These are phyloP conservation scores for Prunella himalayana DNA, from an alignment of 2,113 vertebrate species.

Conservation along the genomic window DNA sequence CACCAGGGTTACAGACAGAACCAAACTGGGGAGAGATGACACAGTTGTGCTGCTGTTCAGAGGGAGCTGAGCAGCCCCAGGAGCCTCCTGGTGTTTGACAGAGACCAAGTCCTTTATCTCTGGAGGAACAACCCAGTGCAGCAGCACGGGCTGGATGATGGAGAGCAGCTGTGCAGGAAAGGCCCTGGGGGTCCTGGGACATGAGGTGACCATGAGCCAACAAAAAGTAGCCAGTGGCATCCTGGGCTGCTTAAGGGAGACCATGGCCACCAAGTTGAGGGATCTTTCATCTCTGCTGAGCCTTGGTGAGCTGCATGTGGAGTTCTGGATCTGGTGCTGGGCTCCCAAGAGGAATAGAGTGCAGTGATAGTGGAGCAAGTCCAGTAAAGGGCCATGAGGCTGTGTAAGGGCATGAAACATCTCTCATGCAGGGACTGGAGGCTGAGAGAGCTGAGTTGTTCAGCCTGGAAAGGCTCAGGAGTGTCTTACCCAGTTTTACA, in stretches of 20 bases:
- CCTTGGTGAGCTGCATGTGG: background rate
- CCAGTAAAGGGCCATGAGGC: background rate
- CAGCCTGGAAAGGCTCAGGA: background rate
- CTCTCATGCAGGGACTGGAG: background rate
- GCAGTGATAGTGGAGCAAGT: background rate
- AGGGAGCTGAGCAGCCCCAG: background rate
- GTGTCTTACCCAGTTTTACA: background rate
- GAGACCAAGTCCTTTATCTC: background rate
- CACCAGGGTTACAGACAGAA: background rate
- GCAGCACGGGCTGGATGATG: background rate
- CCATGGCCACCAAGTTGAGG: background rate
- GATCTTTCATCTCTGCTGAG: background rate
- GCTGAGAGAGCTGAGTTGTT: background rate
- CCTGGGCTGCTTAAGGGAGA: background rate
- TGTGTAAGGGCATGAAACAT: background rate
- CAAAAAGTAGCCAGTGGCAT: background rate
- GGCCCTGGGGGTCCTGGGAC: background rate
- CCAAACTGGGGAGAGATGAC: background rate
- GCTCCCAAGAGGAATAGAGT: fast-evolving
- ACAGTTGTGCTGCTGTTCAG: background rate
- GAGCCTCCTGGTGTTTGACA: background rate
- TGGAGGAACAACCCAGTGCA: background rate
- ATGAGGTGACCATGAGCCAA: background rate
- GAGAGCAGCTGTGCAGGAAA: background rate
- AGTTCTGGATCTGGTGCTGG: background rate